phyloP scores from a whole-genome alignment of 1,140 invertebrate species.

The Drosophila nebulosa region DNA sequence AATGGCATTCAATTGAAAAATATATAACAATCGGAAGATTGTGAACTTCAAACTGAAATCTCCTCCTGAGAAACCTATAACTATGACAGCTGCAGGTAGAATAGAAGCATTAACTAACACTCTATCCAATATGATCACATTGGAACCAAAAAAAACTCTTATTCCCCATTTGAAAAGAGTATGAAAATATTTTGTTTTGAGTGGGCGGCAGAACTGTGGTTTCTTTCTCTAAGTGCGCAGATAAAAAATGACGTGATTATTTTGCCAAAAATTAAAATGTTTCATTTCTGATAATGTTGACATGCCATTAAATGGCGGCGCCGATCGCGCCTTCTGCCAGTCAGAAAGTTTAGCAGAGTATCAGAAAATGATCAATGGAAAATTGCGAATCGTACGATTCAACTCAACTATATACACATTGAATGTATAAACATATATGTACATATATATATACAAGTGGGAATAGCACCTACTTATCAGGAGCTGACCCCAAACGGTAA shows the following conservation, averaged over 20 bases:
- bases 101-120: too few species aligned
- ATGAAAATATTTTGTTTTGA: not conserved
- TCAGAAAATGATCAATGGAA: constrained; percentile 45
- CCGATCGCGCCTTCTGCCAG: not conserved
- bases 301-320: not conserved
- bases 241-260: constrained; percentile 12
- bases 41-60: too few species aligned
- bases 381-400: constrained; percentile 46
- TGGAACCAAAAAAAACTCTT: not conserved
- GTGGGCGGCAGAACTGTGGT: constrained; percentile 2
- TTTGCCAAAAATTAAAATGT: not conserved
- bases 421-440: too few species aligned
- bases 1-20: not conserved
- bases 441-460: not conserved
- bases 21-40: too few species aligned
- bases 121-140: too few species aligned
- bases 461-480: constrained; percentile 16
- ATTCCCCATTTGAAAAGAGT: not conserved
- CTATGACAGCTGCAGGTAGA: too few species aligned
- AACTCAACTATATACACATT: constrained; percentile 5
- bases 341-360: constrained; percentile 1
- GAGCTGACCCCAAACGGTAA: constrained; percentile 49
- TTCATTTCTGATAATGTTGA: not conserved
- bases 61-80: too few species aligned
- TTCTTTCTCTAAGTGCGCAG: constrained; percentile 5